These are phyloP conservation scores for Hippolais icterina DNA, from an alignment of 2,113 vertebrate genomes.

Conservation along the genomic window DNA sequence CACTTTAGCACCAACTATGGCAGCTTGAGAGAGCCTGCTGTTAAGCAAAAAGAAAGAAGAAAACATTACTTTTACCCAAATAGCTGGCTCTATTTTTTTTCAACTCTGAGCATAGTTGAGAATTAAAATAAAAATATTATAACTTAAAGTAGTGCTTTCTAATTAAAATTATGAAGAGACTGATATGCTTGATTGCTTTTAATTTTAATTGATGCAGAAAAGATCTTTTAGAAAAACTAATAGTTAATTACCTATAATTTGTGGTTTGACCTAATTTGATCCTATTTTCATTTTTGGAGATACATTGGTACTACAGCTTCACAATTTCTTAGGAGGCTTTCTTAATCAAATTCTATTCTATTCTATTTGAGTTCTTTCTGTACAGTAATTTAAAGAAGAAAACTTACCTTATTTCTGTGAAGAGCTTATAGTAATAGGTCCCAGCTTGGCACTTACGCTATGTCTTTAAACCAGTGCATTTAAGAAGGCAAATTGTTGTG, in stretches of 20 bases:
- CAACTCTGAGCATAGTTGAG: background rate
- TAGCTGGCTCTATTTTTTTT: background rate
- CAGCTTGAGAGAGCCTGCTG: conserved; percentile 55
- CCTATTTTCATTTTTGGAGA: background rate
- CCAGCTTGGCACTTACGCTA: background rate
- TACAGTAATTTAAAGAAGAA: background rate
- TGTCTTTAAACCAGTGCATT: background rate
- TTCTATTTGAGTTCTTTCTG: background rate
- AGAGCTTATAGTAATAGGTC: background rate
- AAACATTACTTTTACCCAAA: conserved; percentile 29
- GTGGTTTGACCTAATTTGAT: background rate
- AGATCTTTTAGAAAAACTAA: background rate
- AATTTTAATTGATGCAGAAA: background rate
- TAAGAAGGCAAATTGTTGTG: background rate
- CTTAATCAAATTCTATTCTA: background rate
- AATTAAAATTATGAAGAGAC: background rate
- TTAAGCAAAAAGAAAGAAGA: conserved; percentile 27
- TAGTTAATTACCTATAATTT: background rate
- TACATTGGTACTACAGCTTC: background rate
- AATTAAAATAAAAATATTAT: conserved; percentile 6
- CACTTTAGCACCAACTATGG: conserved; percentile 30
- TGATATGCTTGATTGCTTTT: background rate
- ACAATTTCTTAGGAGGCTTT: background rate
- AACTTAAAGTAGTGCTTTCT: background rate
- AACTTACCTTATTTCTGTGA: background rate